phyloP scores from a whole-genome alignment of 1,140 invertebrate genomes.

The Dreissena rostriformis region DNA sequence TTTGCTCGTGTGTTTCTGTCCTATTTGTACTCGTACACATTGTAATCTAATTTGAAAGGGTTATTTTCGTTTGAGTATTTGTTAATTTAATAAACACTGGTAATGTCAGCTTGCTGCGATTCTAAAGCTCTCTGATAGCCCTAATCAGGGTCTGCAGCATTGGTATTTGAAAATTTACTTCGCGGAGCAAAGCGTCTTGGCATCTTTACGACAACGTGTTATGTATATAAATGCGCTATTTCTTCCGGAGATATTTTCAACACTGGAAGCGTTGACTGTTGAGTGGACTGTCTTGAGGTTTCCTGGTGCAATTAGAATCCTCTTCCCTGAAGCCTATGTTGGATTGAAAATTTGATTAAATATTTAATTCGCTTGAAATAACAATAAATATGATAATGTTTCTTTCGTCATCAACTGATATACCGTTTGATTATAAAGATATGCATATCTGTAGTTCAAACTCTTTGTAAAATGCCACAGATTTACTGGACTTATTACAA shows the following conservation, averaged over 20 bases:
- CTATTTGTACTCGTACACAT: too few relatives aligned
- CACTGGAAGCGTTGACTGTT: not conserved
- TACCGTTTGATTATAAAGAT: not conserved
- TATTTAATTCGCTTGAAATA: not conserved
- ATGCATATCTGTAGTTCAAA: conserved; percentile 11
- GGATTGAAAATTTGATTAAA: too few relatives aligned
- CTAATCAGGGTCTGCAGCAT: too few relatives aligned
- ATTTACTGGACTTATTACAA: conserved; percentile 3
- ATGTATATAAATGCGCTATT: not conserved
- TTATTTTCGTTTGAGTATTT: too few relatives aligned
- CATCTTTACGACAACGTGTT: too few relatives aligned
- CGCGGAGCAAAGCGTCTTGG: too few relatives aligned
- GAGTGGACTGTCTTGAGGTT: not conserved
- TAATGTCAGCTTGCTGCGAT: too few relatives aligned
- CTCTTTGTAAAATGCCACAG: conserved; percentile 14
- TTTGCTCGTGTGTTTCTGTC: too few relatives aligned
- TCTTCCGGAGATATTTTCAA: not conserved
- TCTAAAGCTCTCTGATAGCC: too few relatives aligned
- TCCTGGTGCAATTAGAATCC: not conserved
- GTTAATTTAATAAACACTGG: too few relatives aligned
- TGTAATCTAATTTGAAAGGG: too few relatives aligned
- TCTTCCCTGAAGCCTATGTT: not conserved
- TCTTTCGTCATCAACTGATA: not conserved
- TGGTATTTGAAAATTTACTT: too few relatives aligned
- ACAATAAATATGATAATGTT: not conserved